Conservation (phyloP, 2,888 invertebrate genomes). For the Cetonia aurata region DNA sequence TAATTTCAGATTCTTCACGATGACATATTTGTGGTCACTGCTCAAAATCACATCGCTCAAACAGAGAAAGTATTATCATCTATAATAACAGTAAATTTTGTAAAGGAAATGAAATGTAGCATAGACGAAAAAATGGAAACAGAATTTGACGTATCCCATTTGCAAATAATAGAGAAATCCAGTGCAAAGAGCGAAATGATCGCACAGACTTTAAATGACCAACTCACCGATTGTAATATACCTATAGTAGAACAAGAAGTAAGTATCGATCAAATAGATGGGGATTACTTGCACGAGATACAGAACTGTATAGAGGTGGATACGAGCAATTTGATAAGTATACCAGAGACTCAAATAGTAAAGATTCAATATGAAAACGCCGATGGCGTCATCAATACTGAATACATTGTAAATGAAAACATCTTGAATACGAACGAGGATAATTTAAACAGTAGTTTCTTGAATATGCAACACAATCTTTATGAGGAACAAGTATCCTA, state of each 20-base stretch:
- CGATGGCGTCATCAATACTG: slow-evolving; percentile 61
- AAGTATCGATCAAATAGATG: slow-evolving; percentile 24
- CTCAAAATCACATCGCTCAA: slow-evolving; percentile 19
- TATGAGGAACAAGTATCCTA: slow-evolving; percentile 58
- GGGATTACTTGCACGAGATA: slow-evolving; percentile 35
- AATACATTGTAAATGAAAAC: slow-evolving; percentile 62
- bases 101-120: slow-evolving; percentile 17
- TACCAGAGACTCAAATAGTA: slow-evolving; percentile 61
- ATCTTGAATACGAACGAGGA: slow-evolving; percentile 46
- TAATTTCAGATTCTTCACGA: slow-evolving; percentile 21
- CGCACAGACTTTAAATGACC: background rate
- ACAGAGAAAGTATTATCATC: background rate
- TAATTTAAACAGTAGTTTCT: slow-evolving; percentile 45
- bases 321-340: slow-evolving; percentile 58
- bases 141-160: slow-evolving; percentile 19
- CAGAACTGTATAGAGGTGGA: slow-evolving; percentile 59
- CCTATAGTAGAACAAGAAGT: slow-evolving; percentile 21
- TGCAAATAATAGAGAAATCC: slow-evolving; percentile 22
- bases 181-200: slow-evolving; percentile 3
- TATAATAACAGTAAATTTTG: background rate
- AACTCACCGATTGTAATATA: slow-evolving; percentile 15
- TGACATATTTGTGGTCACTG: background rate
- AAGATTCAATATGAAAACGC: slow-evolving; percentile 63
- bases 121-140: slow-evolving; percentile 30
- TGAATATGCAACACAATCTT: slow-evolving; percentile 53